phyloP scores from a whole-genome alignment of 2,797 vertebrate genomes.

The Oreochromis mossambicus region DNA sequence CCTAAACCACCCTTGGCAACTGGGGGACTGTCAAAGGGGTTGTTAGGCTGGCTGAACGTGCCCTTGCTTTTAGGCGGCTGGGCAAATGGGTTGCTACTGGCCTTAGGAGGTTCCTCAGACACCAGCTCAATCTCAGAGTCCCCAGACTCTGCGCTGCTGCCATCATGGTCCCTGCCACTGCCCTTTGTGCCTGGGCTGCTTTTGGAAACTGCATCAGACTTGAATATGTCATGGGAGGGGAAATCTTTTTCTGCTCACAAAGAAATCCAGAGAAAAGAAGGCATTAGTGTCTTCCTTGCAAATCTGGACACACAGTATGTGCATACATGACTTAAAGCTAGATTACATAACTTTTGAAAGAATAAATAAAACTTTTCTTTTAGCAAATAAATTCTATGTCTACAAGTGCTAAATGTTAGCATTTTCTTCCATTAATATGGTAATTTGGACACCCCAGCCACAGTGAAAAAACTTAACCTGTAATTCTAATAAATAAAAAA shows the following conservation, averaged over 20 bases:
- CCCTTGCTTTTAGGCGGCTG: conserved; percentile 51
- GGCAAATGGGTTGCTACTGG: conserved; percentile 67
- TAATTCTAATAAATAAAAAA: background rate
- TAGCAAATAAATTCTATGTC: background rate
- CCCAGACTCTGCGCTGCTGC: conserved; percentile 91
- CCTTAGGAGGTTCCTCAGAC: conserved; percentile 85
- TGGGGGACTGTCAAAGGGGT: conserved; percentile 64
- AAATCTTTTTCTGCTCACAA: conserved; percentile 82
- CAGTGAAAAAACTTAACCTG: background rate
- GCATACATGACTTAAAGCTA: background rate
- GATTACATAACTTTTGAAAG: background rate
- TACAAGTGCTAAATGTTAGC: background rate
- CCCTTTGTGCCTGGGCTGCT: conserved; percentile 47
- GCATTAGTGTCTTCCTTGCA: background rate
- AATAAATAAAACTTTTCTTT: background rate
- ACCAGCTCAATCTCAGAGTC: conserved; percentile 97
- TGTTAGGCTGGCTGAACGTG: conserved; percentile 53
- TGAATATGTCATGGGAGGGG: conserved; percentile 82
- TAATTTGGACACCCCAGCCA: background rate
- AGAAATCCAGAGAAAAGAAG: conserved; percentile 16
- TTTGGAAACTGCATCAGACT: conserved; percentile 74
- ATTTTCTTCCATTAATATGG: background rate
- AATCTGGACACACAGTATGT: background rate
- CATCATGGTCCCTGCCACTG: conserved; percentile 77
- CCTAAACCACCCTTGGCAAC: conserved; percentile 83